Conservation (phyloP, 1,140 invertebrate species). For the Myzus persicae region DNA sequence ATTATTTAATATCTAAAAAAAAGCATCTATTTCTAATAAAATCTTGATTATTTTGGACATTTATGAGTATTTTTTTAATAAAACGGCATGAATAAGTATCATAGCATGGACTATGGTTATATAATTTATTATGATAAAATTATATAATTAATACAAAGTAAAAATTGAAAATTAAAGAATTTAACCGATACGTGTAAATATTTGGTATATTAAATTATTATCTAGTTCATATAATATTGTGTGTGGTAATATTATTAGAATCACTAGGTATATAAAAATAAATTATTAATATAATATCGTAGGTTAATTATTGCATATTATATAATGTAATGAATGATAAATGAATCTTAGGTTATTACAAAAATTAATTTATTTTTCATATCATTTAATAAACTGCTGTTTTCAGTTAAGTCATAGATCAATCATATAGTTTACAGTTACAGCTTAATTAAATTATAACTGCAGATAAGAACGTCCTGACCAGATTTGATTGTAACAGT, state of each 20-base stretch:
- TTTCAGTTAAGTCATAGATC: constrained; percentile 8
- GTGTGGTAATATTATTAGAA: not conserved
- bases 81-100: not conserved
- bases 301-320: constrained; percentile 3
- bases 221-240: too few relatives aligned
- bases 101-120: too few relatives aligned
- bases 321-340: not conserved
- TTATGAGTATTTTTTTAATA: not conserved
- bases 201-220: too few relatives aligned
- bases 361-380: constrained; percentile 6
- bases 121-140: too few relatives aligned
- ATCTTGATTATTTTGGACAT: too few relatives aligned
- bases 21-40: not conserved
- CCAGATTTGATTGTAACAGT: not conserved
- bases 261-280: not conserved
- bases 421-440: not conserved
- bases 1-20: too few relatives aligned
- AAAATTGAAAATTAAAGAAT: not conserved
- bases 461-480: not conserved
- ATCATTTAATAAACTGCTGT: not conserved
- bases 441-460: constrained; percentile 10
- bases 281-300: not conserved
- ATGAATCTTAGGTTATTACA: not conserved
- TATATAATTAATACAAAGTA: not conserved
- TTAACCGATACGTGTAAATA: not conserved